Evolutionary conservation across 2,797 vertebrate species (phyloP).

Genomic region (Myotis findleyi): DNA sequence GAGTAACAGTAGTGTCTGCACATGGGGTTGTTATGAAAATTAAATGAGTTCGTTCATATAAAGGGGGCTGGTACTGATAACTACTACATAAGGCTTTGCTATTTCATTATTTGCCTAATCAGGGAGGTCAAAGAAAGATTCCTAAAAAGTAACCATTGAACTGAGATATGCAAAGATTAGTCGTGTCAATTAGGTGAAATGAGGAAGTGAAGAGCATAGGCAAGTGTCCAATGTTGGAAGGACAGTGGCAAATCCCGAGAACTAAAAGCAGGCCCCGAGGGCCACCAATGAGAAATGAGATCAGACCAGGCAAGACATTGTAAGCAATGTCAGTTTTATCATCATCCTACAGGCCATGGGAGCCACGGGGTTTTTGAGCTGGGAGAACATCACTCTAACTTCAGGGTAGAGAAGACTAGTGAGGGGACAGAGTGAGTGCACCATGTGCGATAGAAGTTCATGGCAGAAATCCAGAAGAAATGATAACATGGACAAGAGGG

Average conservation of each 20-base stretch:
- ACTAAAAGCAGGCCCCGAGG: neutral
- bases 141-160: neutral
- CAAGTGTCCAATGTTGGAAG: neutral
- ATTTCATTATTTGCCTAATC: neutral
- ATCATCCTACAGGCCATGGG: neutral
- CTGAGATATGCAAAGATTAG: neutral
- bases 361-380: neutral
- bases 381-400: neutral
- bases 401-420: neutral
- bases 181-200: neutral
- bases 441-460: neutral
- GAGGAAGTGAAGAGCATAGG: neutral
- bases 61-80: neutral
- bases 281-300: neutral
- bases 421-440: neutral
- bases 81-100: neutral
- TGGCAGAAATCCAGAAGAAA: neutral
- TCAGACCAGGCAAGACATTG: neutral
- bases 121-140: neutral
- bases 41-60: neutral
- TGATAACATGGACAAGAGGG: neutral
- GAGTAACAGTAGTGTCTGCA: neutral
- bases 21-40: neutral
- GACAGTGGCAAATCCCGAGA: neutral
- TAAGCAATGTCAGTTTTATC: neutral